These are phyloP conservation scores for Dicaeum eximium DNA, from an alignment of 2,113 vertebrate species.

Conservation along the genomic window DNA sequence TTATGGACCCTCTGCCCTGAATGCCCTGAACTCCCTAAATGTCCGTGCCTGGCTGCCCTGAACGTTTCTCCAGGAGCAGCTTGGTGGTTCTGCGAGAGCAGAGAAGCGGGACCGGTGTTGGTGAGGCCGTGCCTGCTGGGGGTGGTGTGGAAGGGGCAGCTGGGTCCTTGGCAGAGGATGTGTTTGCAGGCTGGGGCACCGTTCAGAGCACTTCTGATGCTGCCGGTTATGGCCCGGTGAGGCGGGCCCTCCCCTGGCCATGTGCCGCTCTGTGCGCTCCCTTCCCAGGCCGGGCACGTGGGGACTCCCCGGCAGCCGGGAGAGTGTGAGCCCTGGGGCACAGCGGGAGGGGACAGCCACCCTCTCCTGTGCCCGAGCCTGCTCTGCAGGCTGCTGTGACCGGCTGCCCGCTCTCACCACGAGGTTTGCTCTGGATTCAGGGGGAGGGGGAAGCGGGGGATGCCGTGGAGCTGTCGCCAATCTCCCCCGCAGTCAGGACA, in stretches of 20 bases:
- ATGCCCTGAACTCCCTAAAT: neutral
- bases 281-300: rapidly evolving
- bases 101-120: neutral
- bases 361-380: neutral
- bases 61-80: rapidly evolving
- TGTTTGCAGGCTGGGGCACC: rapidly evolving
- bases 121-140: neutral
- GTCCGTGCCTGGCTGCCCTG: neutral
- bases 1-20: neutral
- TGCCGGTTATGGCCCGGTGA: rapidly evolving
- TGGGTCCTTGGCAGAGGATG: neutral
- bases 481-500: neutral
- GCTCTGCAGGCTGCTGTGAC: neutral
- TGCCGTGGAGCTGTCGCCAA: neutral
- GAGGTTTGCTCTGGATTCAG: neutral
- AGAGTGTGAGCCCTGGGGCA: neutral
- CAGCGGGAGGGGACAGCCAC: rapidly evolving
- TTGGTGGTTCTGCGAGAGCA: neutral
- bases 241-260: rapidly evolving
- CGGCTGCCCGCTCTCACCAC: rapidly evolving
- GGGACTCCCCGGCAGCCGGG: rapidly evolving
- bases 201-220: neutral
- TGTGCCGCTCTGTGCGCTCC: neutral
- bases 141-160: neutral
- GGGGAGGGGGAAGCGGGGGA: rapidly evolving